Base-by-base conservation (phyloP, 2,888 invertebrate species). In the Perithous albicinctus region DNA sequence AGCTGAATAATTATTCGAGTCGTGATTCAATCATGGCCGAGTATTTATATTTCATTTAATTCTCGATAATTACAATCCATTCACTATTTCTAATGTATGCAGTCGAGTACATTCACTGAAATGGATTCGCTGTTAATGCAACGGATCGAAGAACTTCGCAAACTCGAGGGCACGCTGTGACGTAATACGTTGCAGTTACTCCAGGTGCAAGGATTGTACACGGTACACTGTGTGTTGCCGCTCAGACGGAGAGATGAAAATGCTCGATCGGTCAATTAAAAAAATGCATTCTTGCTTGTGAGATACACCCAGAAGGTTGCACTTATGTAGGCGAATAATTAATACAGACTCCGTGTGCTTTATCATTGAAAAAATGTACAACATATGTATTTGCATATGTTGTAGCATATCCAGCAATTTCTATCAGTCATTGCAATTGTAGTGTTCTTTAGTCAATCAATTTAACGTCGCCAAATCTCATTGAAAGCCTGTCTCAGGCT, bases 121-220 rank as follows among this genome's bases (percentile, higher is more conserved):
- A 70, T 64, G 38, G 66, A 61, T 67, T 74, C 4, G 51, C 29
- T 10, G 51, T 51, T n/a, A n/a, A 26, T 29, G 48, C 29, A 72
- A 59, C 32, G 72, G 73, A 41, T 77, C 63, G 77, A 67, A 48
- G 72, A 73, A 35, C 66, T 32, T 8, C 41, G 20, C 48, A 66
- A 70, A 56, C 75, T 75, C 80, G 80, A 56, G 67, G 48, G 72
- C 48, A 38, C 38, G 12, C n/a, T 54, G 26, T 77, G 80, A 81
- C 77, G 77, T 46, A 77, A 81, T 72, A 18, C 56, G 23, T 73
- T 51, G 80, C 73, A 63, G 67, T 72, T 8, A n/a, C n/a, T 76
- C 72, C 66, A 67, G 72, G 70, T 72, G 79, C 66, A 66, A 70
- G 59, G 41, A 66, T 66, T 51, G n/a, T n/a, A n/a, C n/a, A 8